Evolutionary conservation across 2,113 vertebrate genomes (phyloP), one percentile per base, ranked within the genome.

Genomic region (Chloropsis cyanopogon): DNA sequence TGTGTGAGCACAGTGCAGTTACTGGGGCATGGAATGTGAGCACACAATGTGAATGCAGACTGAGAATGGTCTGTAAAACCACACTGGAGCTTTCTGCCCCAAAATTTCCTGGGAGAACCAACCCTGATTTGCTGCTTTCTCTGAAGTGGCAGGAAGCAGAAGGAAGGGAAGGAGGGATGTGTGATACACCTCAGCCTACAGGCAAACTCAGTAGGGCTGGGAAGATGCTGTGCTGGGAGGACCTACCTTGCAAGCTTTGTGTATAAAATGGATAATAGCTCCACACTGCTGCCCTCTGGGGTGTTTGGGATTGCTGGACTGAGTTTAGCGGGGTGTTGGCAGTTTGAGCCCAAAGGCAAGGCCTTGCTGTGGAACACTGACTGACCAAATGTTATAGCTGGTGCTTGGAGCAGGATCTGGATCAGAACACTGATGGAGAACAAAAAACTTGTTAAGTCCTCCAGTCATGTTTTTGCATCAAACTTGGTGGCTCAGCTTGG

Each of bases 231-330:
- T 50, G 54, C 50, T 87, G 10, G 42, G 49, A 54, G 53, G 46
- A 39, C n/a, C 39, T 64, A 29, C 10, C 39, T 60, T 82, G 41
- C 50, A 37, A 33, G 9, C 12, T 60, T 21, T 2, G 2, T 50
- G 3, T 24, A 1, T 52, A 9, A 65, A 61, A 76, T 42, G 42
- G 29, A 2, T 23, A 50, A 29, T 33, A 69, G 12, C n/a, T 61
- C 37, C 0, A 5, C 0, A 1, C 6, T 49, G 76, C 22, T 42
- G 23, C 61, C 9, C 22, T 21, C 70, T 22, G 25, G 11, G 10
- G 3, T 68, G 11, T 86, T 41, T 57, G 37, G 21, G 33, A 7
- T 85, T 60, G 53, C 41, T 65, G 33, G 24, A 20, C 47, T 42
- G 42, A 46, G 19, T 50, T 87, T 76, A 69, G 20, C 46, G 66